phyloP scores from a whole-genome alignment of 2,113 vertebrate genomes.

The Saguinus midas region DNA sequence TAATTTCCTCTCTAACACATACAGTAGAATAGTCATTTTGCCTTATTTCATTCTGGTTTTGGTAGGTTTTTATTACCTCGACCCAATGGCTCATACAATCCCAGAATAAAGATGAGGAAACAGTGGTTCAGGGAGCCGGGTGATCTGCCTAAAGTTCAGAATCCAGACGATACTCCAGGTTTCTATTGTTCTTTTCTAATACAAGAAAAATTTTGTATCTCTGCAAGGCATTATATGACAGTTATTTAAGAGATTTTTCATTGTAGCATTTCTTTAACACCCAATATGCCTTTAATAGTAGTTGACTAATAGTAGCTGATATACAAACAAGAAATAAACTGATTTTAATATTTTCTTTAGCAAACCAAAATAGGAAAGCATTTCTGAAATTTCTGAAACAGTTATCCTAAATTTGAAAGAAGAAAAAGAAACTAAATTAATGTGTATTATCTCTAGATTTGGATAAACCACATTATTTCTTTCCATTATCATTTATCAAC shows the following conservation, averaged over 20 bases:
- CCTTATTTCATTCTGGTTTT: not conserved
- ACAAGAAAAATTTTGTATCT: not conserved
- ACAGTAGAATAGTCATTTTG: not conserved
- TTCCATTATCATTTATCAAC: not conserved
- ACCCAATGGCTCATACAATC: not conserved
- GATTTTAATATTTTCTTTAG: not conserved
- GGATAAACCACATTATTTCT: not conserved
- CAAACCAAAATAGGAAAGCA: not conserved
- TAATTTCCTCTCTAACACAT: not conserved
- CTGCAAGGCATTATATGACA: not conserved
- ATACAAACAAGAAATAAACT: not conserved
- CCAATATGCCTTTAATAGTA: not conserved
- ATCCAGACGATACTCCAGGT: too few species aligned
- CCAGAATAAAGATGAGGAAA: not conserved
- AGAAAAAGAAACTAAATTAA: not conserved
- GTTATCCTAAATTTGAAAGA: not conserved
- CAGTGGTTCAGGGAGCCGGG: not conserved
- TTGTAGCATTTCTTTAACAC: not conserved
- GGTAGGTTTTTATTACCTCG: not conserved
- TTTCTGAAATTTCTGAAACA: not conserved
- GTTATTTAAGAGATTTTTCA: not conserved
- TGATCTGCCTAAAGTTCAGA: not conserved
- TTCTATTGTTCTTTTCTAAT: not conserved
- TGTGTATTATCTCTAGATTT: not conserved
- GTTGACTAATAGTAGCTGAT: not conserved